Base-by-base conservation (phyloP, 2,113 vertebrate species). In the Lynx canadensis region DNA sequence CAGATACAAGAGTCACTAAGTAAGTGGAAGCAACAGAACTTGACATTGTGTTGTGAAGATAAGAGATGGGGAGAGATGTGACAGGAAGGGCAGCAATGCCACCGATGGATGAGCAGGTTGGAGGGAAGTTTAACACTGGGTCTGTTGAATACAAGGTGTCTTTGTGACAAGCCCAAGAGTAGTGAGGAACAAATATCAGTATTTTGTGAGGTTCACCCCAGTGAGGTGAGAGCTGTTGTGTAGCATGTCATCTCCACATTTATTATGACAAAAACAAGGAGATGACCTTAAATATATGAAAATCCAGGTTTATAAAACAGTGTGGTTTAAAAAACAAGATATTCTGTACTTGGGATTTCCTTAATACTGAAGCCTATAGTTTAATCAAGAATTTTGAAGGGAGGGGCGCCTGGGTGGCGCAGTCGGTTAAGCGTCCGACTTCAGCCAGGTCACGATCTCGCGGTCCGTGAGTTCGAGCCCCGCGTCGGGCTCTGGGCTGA, bases 321-420 rank as follows among this genome's bases (percentile, higher is more conserved):
- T 41, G 48, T 19, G 13, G n/a, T n/a, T 81, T 76, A 21, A 38
- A 86, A 83, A 73, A 21, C 14, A 69, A 92, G 93, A 68, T 27
- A 11, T n/a, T 69, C 25, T 93, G 21, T 36, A 31, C 3, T 79
- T 92, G 11, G 14, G 66, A 91, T 73, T 91, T 86, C 18, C 25
- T 86, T 76, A 36, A 41, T 55, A 27, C 0, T 52, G 25, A 80
- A 68, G 18, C 71, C 55, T 89, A n/a, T 55, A 60, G 71, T 78
- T 95, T 80, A 95, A 78, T 23, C 25, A 95, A 86, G 66, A 89
- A 76, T 73, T 88, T 50, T 84, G 45, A 92, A 90, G 36, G 82
- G 14, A 36, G n/a, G n/a, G n/a, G n/a, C n/a, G n/a, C n/a, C n/a
- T n/a, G n/a, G n/a, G n/a, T n/a, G n/a, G n/a, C n/a, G n/a, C n/a